These are phyloP conservation scores for Alcis repandata DNA, from an alignment of 2,888 invertebrate genomes.

Conservation along the genomic window DNA sequence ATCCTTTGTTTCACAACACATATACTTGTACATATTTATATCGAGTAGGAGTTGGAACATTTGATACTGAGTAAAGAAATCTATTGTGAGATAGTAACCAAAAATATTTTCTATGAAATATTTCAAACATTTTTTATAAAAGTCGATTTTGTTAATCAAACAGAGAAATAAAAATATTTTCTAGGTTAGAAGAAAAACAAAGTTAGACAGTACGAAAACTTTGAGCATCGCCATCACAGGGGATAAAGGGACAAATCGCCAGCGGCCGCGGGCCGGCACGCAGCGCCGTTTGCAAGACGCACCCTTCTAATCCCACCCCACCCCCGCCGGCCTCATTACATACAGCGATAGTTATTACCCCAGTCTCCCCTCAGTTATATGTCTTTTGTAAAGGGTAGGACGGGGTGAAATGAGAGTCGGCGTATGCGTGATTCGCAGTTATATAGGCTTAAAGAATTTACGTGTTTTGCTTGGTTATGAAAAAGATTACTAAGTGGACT, in stretches of 20 bases:
- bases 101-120: too few relatives aligned
- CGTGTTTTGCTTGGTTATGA: neutral
- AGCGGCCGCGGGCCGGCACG: constrained; percentile 79
- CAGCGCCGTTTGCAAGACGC: constrained; percentile 83
- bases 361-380: constrained; percentile 71
- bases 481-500: too few relatives aligned
- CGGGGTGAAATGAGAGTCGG: constrained; percentile 52
- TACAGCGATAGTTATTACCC: constrained; percentile 79
- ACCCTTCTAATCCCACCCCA: constrained; percentile 75
- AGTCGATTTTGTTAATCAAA: neutral
- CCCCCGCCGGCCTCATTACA: constrained; percentile 74
- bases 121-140: neutral
- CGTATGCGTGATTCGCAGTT: constrained; percentile 39
- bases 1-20: too few relatives aligned
- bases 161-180: too few relatives aligned
- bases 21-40: too few relatives aligned
- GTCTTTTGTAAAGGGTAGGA: constrained; percentile 76
- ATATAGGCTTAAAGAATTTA: constrained; percentile 34
- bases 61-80: too few relatives aligned
- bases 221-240: constrained; percentile 63
- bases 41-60: too few relatives aligned
- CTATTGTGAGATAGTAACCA: too few relatives aligned
- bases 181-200: neutral
- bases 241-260: constrained; percentile 83
- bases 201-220: constrained; percentile 42